Conservation (phyloP, 2,797 vertebrate genomes). For the Gephyroberyx darwinii region DNA sequence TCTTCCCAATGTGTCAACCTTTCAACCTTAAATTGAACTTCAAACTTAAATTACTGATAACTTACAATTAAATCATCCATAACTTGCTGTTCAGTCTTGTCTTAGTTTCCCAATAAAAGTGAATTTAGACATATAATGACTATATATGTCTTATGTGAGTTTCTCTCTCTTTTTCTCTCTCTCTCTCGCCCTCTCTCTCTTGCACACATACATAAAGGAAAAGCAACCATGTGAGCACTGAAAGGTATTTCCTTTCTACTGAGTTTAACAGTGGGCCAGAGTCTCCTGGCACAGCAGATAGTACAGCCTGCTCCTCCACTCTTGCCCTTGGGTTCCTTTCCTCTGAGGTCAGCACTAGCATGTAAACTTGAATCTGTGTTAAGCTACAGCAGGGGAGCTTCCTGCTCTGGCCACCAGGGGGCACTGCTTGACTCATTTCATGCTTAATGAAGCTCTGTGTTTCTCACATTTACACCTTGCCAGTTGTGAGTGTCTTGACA, state of each 20-base stretch:
- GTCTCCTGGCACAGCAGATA: neutral
- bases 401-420: slow-evolving; percentile 24
- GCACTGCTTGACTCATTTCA: neutral
- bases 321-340: slow-evolving; percentile 20
- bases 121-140: neutral
- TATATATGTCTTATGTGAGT: neutral
- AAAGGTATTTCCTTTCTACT: slow-evolving; percentile 1
- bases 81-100: neutral
- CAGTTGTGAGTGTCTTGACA: no score
- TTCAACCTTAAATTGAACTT: neutral
- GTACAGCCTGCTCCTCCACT: slow-evolving; percentile 4
- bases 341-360: slow-evolving; percentile 43
- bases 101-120: neutral
- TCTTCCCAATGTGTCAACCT: neutral
- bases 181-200: neutral
- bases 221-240: neutral
- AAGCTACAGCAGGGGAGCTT: neutral
- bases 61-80: slow-evolving; percentile 11
- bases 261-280: neutral
- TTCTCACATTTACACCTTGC: neutral
- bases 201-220: neutral
- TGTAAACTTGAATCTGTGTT: slow-evolving; percentile 16
- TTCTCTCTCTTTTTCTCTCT: neutral
- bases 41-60: neutral
- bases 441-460: neutral